Base-by-base conservation (phyloP, 2,797 vertebrate genomes). In the Tiaroga cobitis region DNA sequence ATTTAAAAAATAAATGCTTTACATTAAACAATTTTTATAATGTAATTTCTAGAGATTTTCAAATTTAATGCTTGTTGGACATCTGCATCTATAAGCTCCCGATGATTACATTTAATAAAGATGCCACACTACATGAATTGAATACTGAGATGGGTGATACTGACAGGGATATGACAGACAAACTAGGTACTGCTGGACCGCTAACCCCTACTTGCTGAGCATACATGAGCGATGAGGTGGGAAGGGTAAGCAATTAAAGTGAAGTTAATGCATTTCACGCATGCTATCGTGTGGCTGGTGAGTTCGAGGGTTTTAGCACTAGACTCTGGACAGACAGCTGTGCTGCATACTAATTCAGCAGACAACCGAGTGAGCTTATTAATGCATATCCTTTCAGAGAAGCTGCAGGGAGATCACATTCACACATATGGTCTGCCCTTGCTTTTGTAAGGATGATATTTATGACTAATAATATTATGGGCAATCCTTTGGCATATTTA, bases 241-340 rank as follows among this genome's bases (percentile, higher is more conserved):
- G 67, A 87, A 86, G 79, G 85, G 84, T 80, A 70, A 84, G 85
- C 87, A 88, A 88, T 90, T 91, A 90, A 90, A 86, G 80, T 82
- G 37, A 85, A 90, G 89, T 86, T 87, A 90, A 90, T 90, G 87
- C 79, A 73, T 90, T 90, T 89, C 86, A 87, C 87, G 85, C 84
- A 87, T 87, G 79, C 54, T 70, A 82, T 79, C 79, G 6, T 87
- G 86, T 69, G 84, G 70, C 78, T 83, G 67, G 81, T 46, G 87
- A 85, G 88, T 86, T 85, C 15, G 80, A 89, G 82, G 81, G 79
- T 85, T 78, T 80, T 74, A 74, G 86, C 49, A 81, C 69, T 75
- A 61, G 76, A 87, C 85, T 86, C 73, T 26, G 82, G 88, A 87
- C 85, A 69, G 82, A 49, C 59, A 63, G 59, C 43, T 37, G 75